A percentile compares a stretch with the other conserved stretches of the same genome.
Evolutionary conservation across 2,797 vertebrate genomes (phyloP).

Genomic region (Gymnoscopelus microlampas): DNA sequence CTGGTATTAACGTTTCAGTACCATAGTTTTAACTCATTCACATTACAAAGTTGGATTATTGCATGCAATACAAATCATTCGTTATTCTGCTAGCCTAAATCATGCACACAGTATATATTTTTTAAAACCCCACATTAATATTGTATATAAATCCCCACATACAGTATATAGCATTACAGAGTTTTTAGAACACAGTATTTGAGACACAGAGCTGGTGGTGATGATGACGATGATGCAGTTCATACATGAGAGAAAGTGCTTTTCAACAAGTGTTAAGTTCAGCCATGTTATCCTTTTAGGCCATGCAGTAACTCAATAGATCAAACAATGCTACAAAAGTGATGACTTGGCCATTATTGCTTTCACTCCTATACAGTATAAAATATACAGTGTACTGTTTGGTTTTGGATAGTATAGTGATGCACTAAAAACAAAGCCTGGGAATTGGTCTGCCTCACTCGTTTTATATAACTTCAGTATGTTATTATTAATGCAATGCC

Average conservation of each 20-base stretch:
- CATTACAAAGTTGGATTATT: conserved; percentile 83
- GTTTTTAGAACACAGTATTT: conserved; percentile 62
- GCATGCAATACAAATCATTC: conserved; percentile 86
- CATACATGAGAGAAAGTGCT: conserved; percentile 66
- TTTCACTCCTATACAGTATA: conserved; percentile 44
- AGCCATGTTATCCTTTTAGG: conserved; percentile 48
- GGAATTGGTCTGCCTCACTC: conserved; percentile 4
- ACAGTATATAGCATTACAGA: conserved; percentile 44
- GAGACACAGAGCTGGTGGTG: conserved; percentile 50
- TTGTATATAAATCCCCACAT: conserved; percentile 65
- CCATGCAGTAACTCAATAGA: conserved; percentile 51
- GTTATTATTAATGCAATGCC: conserved; percentile 7
- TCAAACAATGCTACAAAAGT: conserved; percentile 59
- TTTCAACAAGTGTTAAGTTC: conserved; percentile 60
- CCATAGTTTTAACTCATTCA: conserved; percentile 71
- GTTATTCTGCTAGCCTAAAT: conserved; percentile 65
- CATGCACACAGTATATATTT: conserved; percentile 77
- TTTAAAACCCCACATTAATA: conserved; percentile 65
- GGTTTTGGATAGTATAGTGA: conserved; percentile 24
- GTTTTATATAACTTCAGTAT: no score
- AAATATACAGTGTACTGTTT: conserved; percentile 29
- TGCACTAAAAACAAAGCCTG: conserved; percentile 29
- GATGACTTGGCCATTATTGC: not conserved
- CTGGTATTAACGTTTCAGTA: conserved; percentile 57
- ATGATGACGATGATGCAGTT: conserved; percentile 54